These are phyloP conservation scores for Drosophila phalerata DNA, from an alignment of 2,888 invertebrate genomes.

Conservation along the genomic window DNA sequence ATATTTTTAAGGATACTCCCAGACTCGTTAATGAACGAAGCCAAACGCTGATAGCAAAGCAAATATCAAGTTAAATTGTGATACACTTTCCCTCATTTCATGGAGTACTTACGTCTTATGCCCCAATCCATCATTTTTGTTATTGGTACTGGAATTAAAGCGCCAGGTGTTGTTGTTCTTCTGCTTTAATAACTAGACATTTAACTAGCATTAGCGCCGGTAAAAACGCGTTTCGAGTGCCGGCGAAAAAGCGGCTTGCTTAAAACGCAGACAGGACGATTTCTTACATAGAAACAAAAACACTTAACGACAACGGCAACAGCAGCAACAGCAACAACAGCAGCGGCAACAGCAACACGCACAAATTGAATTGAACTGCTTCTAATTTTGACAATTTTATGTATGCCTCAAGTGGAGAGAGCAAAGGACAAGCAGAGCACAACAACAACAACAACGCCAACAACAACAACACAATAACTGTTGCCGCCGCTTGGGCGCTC, in stretches of 20 bases:
- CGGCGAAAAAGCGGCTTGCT: slow-evolving; percentile 38
- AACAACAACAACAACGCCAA: slow-evolving; percentile 5
- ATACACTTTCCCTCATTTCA: neutral
- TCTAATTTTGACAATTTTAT: slow-evolving; percentile 78
- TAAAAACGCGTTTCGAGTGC: slow-evolving; percentile 13
- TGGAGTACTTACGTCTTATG: slow-evolving; percentile 89
- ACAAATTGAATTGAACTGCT: slow-evolving; percentile 74
- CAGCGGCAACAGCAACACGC: slow-evolving; percentile 36
- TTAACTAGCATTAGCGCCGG: slow-evolving; percentile 59
- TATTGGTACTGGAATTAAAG: slow-evolving; percentile 20
- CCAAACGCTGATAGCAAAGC: slow-evolving; percentile 17
- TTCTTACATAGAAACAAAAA: slow-evolving; percentile 22
- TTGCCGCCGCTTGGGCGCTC: slow-evolving; percentile 58
- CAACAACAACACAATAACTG: slow-evolving; percentile 50
- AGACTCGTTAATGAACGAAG: slow-evolving; percentile 27
- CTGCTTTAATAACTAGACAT: slow-evolving; percentile 18
- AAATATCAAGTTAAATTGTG: slow-evolving; percentile 27
- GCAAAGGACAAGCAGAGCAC: slow-evolving; percentile 32
- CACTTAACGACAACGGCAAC: slow-evolving; percentile 24
- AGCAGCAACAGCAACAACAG: neutral
- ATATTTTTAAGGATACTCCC: slow-evolving; percentile 31
- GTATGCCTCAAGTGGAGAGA: slow-evolving; percentile 62
- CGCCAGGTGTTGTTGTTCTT: slow-evolving; percentile 30
- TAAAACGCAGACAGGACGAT: slow-evolving; percentile 14
- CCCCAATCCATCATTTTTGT: slow-evolving; percentile 91